Base-by-base conservation (phyloP, 2,888 invertebrate species). In the Habrosyne pyritoides region DNA sequence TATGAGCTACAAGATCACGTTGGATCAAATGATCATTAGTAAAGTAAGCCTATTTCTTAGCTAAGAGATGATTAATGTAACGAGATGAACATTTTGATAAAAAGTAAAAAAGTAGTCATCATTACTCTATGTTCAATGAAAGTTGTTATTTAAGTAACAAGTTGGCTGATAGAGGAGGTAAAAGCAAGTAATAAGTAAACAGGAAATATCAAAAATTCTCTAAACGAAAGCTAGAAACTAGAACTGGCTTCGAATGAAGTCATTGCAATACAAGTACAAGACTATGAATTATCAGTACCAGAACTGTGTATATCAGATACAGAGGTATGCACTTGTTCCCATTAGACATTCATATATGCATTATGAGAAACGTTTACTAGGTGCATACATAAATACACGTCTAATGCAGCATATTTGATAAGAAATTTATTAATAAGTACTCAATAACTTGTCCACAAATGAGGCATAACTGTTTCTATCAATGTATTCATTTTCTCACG, bases 291-390 rank as follows among this genome's bases (percentile, higher is more conserved):
- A 33, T 42, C 8, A 18, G 18, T 42, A 42, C 48, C 28, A 28
- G 21, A 55, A 49, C 50, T 61, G 57, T 61, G 50, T 57, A 61
- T 59, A 60, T 62, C 66, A 66, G 56, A 60, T 64, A 61, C 64
- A 69, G 63, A 55, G 62, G 56, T 64, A 69, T 65, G 64, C 66
- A 64, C 59, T 49, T 58, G 53, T 61, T 64, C 69, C 64, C 71
- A 75, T 75, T 79, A 73, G 51, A 59, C 60, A 80, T 81, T 79
- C 71, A 81, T 66, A 71, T 75, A 77, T 77, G 72, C 76, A 62
- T 67, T 62, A 56, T 67, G 70, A 62, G 67, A 68, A 75, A 69
- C 67, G 69, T 64, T 64, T 61, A 59, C 62, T 60, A 59, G 66
- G 70, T 74, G 66, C 71, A 71, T 67, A 75, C 59, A 62, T 65